These are phyloP conservation scores for Oceanites oceanicus DNA, from an alignment of 2,113 vertebrate genomes.

Conservation along the genomic window DNA sequence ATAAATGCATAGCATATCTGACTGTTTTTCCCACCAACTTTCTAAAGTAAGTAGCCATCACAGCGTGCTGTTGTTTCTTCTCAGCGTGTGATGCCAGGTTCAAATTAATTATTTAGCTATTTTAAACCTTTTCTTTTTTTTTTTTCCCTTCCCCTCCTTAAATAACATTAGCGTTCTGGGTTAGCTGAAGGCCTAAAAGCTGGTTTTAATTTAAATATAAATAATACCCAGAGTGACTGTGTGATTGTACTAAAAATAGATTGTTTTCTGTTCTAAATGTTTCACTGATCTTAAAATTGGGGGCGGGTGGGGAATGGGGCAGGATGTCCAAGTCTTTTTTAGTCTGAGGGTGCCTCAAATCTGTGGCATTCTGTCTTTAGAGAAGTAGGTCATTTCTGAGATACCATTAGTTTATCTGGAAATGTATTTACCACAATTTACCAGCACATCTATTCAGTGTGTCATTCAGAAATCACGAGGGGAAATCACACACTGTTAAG, in stretches of 20 bases:
- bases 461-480: conserved; percentile 59
- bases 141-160: neutral
- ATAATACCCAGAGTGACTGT: conserved; percentile 11
- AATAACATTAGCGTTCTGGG: neutral
- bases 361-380: conserved; percentile 14
- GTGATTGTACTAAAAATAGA: conserved; percentile 48
- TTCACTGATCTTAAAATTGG: conserved; percentile 30
- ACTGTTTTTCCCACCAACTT: neutral
- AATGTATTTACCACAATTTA: conserved; percentile 56
- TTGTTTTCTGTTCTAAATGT: conserved; percentile 31
- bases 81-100: neutral
- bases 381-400: conserved; percentile 28
- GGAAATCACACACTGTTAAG: conserved; percentile 75
- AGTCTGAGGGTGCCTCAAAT: conserved; percentile 6
- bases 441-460: conserved; percentile 61
- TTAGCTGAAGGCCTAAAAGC: conserved; percentile 29
- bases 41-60: neutral
- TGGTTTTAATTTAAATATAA: conserved; percentile 60
- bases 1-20: neutral
- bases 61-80: neutral
- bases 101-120: neutral
- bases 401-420: conserved; percentile 63
- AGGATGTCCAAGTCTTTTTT: conserved; percentile 22
- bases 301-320: neutral
- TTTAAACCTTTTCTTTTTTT: neutral